Percentiles rank a stretch among this genome's conserved stretches.
Evolutionary conservation across 1,140 invertebrate species (phyloP).

Genomic region (Proales similis): DNA sequence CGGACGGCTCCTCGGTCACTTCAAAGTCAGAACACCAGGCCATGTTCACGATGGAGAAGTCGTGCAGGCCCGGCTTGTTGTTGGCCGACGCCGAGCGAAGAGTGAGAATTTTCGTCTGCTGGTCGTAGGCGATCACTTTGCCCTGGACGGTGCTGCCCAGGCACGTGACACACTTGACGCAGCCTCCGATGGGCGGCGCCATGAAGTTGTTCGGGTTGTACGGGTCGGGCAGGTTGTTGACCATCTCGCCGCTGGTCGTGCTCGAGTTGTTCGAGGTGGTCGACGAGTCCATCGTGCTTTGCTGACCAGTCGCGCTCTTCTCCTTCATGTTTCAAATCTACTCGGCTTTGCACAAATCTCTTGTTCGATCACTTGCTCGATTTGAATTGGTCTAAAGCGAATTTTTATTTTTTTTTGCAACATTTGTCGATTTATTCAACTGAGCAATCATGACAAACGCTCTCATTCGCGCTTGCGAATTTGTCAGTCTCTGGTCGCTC

Average conservation of each 20-base stretch:
- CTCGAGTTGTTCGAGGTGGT: background rate
- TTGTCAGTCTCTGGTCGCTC: too few relatives aligned
- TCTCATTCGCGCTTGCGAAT: too few relatives aligned
- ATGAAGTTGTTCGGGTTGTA: conserved; percentile 34
- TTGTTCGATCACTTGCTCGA: too few relatives aligned
- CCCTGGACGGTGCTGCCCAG: conserved; percentile 35
- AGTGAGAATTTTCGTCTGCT: conserved; percentile 36
- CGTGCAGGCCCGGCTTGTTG: conserved; percentile 26
- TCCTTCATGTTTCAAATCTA: too few relatives aligned
- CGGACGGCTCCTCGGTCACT: conserved; percentile 17
- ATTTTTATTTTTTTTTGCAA: too few relatives aligned
- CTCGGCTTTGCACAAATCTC: too few relatives aligned
- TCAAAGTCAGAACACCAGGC: conserved; percentile 31
- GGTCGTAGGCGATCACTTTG: conserved; percentile 33
- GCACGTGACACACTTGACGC: conserved; percentile 32
- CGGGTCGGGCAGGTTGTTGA: background rate
- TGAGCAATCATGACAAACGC: too few relatives aligned
- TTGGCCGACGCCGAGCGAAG: conserved; percentile 6
- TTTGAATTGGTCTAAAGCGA: too few relatives aligned
- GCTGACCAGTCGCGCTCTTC: background rate
- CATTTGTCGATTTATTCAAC: too few relatives aligned
- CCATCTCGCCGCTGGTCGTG: background rate
- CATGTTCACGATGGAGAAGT: conserved; percentile 30
- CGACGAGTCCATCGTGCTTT: background rate
- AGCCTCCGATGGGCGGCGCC: conserved; percentile 33